Conservation (phyloP, 2,888 invertebrate species). For the Caradrina kadenii region DNA sequence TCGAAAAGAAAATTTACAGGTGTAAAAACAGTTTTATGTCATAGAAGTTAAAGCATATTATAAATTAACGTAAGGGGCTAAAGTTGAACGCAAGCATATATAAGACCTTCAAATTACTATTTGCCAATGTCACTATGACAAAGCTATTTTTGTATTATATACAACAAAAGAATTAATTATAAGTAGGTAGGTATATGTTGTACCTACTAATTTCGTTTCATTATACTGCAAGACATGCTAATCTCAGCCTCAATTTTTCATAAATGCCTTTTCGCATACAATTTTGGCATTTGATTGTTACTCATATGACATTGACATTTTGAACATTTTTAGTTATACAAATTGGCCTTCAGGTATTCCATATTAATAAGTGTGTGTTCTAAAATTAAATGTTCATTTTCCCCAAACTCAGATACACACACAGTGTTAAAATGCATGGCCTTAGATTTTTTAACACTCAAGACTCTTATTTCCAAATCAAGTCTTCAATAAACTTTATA, state of each 20-base stretch:
- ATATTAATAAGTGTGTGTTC: background rate
- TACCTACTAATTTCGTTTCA: background rate
- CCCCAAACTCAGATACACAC: no score
- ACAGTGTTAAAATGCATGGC: no score
- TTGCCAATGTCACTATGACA: constrained; percentile 14
- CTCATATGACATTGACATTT: no score
- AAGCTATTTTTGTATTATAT: background rate
- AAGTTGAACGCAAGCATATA: constrained; percentile 6
- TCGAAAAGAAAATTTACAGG: no score
- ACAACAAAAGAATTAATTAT: background rate
- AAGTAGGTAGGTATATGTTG: background rate
- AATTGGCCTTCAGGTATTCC: background rate
- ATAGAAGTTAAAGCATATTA: background rate
- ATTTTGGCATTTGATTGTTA: no score
- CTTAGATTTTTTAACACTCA: background rate
- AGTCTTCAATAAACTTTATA: constrained; percentile 21
- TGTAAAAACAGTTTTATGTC: background rate
- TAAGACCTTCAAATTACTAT: background rate
- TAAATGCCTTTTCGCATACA: no score
- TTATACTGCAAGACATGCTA: background rate
- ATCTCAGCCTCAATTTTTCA: no score
- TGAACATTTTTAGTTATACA: no score
- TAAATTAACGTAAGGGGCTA: background rate
- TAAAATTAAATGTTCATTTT: background rate
- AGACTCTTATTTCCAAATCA: background rate